Percentiles rank a stretch among this genome's conserved stretches.
These are phyloP conservation scores for Ethmia dodecea DNA, from an alignment of 2,888 invertebrate genomes.

Conservation along the genomic window DNA sequence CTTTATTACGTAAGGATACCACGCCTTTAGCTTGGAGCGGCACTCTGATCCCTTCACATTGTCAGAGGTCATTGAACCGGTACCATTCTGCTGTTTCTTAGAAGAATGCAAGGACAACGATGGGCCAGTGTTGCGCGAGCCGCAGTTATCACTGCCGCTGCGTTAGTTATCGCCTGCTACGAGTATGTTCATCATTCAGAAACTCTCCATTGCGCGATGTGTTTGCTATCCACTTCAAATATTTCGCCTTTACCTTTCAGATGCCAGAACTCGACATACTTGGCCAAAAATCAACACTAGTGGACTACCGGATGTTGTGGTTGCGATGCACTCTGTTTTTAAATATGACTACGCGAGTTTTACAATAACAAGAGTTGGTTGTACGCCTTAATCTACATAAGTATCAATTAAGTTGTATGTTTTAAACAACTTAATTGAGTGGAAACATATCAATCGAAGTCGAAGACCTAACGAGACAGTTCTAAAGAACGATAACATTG, in stretches of 20 bases:
- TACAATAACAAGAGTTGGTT: too few relatives aligned
- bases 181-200: slow-evolving; percentile 2
- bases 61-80: slow-evolving; percentile 67
- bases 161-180: slow-evolving; percentile 3
- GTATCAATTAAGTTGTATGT: too few relatives aligned
- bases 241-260: slow-evolving; percentile 54
- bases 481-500: too few relatives aligned
- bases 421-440: too few relatives aligned
- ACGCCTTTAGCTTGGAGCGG: slow-evolving; percentile 48
- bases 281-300: slow-evolving; percentile 22
- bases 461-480: too few relatives aligned
- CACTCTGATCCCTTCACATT: slow-evolving; percentile 62
- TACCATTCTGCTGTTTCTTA: slow-evolving; percentile 57
- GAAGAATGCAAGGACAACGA: slow-evolving; percentile 70
- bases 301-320: too few relatives aligned
- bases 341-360: too few relatives aligned
- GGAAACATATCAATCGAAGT: too few relatives aligned
- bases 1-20: slow-evolving; percentile 56
- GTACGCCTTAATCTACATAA: too few relatives aligned
- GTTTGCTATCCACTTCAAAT: slow-evolving; percentile 37
- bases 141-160: slow-evolving; percentile 21
- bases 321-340: too few relatives aligned
- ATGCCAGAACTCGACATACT: slow-evolving; percentile 20
- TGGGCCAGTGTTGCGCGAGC: slow-evolving; percentile 24
- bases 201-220: slow-evolving; percentile 15